A percentile compares a stretch with the other conserved stretches of the same genome.
Evolutionary conservation across 1,140 invertebrate species (phyloP).

Genomic region (Zelostemma sp.): DNA sequence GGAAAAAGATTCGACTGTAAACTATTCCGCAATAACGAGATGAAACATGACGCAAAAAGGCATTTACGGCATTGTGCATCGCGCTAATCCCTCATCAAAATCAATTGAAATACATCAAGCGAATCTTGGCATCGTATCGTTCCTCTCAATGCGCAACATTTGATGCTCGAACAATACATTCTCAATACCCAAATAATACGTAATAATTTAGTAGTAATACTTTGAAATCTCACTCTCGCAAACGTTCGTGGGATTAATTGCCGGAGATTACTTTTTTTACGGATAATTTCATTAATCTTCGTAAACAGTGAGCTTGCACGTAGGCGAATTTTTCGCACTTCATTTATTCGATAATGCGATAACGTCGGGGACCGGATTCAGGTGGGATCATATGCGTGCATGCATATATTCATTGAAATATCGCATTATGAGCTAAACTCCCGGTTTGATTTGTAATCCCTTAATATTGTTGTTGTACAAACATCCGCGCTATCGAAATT

Average conservation of each 20-base stretch:
- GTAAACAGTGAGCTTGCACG: background rate
- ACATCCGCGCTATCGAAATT: background rate
- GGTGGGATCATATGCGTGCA: background rate
- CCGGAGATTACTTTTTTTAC: background rate
- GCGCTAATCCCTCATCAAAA: background rate
- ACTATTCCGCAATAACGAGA: no score
- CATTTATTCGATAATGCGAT: conserved; percentile 3
- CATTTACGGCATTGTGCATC: background rate
- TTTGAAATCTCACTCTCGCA: background rate
- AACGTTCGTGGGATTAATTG: conserved; percentile 2
- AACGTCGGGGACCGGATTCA: background rate
- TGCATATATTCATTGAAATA: background rate
- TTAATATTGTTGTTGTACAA: conserved; percentile 2
- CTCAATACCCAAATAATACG: background rate
- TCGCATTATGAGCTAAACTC: background rate
- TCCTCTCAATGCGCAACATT: background rate
- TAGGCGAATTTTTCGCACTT: background rate
- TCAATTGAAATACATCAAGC: conserved; percentile 1
- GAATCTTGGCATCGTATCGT: background rate
- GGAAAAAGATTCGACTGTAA: no score
- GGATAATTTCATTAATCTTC: background rate
- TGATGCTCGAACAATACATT: background rate
- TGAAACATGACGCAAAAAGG: background rate
- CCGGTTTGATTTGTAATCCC: background rate
- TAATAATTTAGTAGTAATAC: background rate